Evolutionary conservation across 2,797 vertebrate genomes (phyloP), one percentile per base, ranked within the genome.

Genomic region (Diceros bicornis): DNA sequence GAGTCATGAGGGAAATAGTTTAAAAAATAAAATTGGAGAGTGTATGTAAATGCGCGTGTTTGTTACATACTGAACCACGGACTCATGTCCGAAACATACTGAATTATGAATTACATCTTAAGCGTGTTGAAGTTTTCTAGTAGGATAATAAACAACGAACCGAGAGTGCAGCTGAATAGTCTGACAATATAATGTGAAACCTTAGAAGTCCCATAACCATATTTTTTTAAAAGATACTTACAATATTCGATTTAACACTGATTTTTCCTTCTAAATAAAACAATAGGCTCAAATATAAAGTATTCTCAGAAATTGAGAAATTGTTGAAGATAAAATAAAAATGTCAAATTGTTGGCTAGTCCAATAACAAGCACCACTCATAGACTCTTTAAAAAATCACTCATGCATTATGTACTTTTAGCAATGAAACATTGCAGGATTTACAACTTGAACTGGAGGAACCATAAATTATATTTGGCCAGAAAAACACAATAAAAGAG

Each of bases 91-190:
- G 55, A 68, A 86, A 69, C 27, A 93, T 32, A 93, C 1, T 92
- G n/a, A 96, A 92, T 86, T 64, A 79, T 84, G 37, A 88, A 95
- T 68, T 88, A 75, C 34, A 20, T 66, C 32, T 89, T 69, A 92
- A 92, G 61, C 16, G 23, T 41, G 44, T 13, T 62, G 16, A 92
- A 84, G 20, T 64, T n/a, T 71, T 85, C 47, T 32, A 78, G 32
- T 77, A 77, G 92, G 68, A 82, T 74, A 79, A 91, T 75, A 64
- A 97, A 83, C 47, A 92, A 90, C 52, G 8, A 89, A 81, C 27
- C 59, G 85, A 71, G 52, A 89, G 4, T 4, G 7, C 3, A 88
- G 11, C 18, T 72, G 44, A 96, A 77, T 29, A 13, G 1, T 66
- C 37, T 89, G 12, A 72, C 52, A 79, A 27, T 37, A 41, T 16